Evolutionary conservation across 2,113 vertebrate species (phyloP).

Genomic region (Gorsachius goisagi): DNA sequence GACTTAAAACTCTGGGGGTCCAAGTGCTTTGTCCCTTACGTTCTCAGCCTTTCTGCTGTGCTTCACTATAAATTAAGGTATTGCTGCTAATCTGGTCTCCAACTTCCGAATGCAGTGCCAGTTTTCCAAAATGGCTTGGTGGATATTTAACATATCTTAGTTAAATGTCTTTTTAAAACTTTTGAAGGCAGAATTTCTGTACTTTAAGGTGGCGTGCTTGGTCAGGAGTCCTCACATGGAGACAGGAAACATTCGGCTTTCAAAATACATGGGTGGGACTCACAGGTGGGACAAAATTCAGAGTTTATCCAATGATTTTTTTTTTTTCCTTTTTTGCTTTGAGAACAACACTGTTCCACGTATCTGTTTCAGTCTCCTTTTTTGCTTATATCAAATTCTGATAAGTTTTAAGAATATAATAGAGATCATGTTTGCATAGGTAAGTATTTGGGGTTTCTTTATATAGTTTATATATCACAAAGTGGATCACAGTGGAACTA

Average conservation of each 20-base stretch:
- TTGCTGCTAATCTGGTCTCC: background rate
- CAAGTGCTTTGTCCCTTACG: background rate
- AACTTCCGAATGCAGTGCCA: background rate
- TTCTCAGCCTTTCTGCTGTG: background rate
- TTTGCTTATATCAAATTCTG: conserved; percentile 5
- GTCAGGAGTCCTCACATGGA: conserved; percentile 11
- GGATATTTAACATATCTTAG: conserved; percentile 6
- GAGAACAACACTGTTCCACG: background rate
- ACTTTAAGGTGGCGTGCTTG: conserved; percentile 12
- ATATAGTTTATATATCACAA: background rate
- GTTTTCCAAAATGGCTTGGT: background rate
- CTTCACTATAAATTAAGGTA: background rate
- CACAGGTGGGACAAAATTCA: background rate
- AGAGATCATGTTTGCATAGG: background rate
- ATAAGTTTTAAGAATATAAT: background rate
- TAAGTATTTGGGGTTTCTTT: background rate
- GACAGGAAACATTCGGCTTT: conserved; percentile 7
- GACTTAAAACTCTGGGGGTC: background rate
- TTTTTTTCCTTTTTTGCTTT: background rate
- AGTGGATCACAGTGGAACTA: background rate
- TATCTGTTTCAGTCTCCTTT: background rate
- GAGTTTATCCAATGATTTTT: background rate
- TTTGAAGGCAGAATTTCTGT: conserved; percentile 39
- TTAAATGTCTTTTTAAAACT: conserved; percentile 34
- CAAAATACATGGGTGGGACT: background rate